Evolutionary conservation across 2,888 invertebrate genomes (phyloP), one percentile per base, ranked within the genome.

Genomic region (Drosophila subsilvestris): DNA sequence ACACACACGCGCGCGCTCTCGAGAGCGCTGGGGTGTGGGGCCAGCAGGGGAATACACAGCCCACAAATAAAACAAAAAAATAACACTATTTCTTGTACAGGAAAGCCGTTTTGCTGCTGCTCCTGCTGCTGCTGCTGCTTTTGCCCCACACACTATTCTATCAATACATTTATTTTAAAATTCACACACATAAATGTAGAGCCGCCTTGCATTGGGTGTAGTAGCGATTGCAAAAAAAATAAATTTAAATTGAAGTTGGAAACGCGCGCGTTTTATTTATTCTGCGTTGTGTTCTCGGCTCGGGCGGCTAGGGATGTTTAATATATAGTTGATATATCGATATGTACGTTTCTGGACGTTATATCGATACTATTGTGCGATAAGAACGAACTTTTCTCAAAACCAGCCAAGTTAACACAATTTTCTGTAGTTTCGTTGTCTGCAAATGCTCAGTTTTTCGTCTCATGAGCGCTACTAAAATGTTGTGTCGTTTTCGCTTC

Each of bases 261-360:
- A 69, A 66, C 71, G 71, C 85, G 85, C 85, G 89, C 89, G 84
- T 68, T 78, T 56, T 66, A 32, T 49, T 55, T 32, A 65, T 73
- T 77, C 66, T 73, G 75, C 58, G 66, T 66, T 71, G 65, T 70
- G 67, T 79, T 79, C 75, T 79, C 75, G 77, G 79, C 78, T 74
- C 76, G 74, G n/a, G 4, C 32, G 14, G 14, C 37, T 37, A 37
- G 37, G n/a, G 37, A n/a, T 37, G 37, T 37, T 37, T 6, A 37
- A 7, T 37, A 6, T 7, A n/a, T 2, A n/a, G 1, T 37, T 37
- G 2, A 7, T 37, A 37, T n/a, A 37, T 37, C 37, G 37, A 37
- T 37, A 37, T 37, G 7, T 37, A 6, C 37, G n/a, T 7, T 37
- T n/a, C 7, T 14, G 37, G 37, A 7, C n/a, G n/a, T 37, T 37